Conservation (phyloP, 1,140 invertebrate species). For the Helicoverpa zea region DNA sequence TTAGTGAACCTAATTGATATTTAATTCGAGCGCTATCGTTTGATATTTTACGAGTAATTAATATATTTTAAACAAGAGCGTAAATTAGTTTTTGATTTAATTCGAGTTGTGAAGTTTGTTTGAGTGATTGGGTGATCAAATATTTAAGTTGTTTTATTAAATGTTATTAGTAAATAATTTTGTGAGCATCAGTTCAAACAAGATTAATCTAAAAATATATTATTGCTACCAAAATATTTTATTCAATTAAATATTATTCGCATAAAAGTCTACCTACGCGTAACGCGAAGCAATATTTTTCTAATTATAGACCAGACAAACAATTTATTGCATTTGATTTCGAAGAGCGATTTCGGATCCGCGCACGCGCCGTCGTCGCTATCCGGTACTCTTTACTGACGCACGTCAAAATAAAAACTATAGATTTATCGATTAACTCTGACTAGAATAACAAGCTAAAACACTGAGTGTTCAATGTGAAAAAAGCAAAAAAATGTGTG, state of each 20-base stretch:
- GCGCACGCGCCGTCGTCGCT: constrained; percentile 41
- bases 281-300: constrained; percentile 42
- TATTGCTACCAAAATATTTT: background rate
- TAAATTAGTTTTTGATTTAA: constrained; percentile 3
- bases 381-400: constrained; percentile 34
- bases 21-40: constrained; percentile 40
- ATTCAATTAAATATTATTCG: background rate
- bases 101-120: background rate
- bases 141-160: background rate
- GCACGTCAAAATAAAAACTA: constrained; percentile 13
- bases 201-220: background rate
- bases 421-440: constrained; percentile 31
- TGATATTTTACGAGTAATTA: constrained; percentile 21
- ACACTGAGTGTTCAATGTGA: background rate
- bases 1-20: constrained; percentile 46
- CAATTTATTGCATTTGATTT: constrained; percentile 55
- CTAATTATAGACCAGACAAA: constrained; percentile 53
- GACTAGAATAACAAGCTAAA: background rate
- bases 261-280: background rate
- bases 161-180: background rate
- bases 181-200: background rate
- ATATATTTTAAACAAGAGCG: background rate
- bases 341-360: constrained; percentile 48
- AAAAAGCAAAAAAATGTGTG: background rate
- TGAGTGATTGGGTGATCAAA: background rate